phyloP scores from a whole-genome alignment of 2,797 vertebrate genomes.

The Scyliorhinus canicula region DNA sequence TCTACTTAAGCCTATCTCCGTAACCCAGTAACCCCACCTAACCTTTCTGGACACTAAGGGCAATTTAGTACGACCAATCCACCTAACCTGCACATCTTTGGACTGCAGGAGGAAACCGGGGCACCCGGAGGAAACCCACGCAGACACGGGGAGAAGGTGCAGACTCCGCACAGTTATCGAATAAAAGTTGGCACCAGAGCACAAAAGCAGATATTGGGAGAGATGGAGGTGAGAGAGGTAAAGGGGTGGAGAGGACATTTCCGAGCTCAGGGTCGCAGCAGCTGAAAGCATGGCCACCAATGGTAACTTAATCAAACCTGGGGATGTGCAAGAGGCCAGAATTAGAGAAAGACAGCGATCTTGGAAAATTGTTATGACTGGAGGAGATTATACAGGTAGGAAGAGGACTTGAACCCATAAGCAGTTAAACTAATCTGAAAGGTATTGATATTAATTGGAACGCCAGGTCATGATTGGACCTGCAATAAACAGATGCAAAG shows the following conservation, averaged over 20 bases:
- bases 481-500: background rate
- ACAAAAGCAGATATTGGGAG: background rate
- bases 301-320: background rate
- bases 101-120: no score
- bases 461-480: background rate
- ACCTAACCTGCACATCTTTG: no score
- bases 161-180: no score
- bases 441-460: background rate
- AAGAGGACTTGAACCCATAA: background rate
- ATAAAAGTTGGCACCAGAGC: background rate
- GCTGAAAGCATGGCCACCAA: background rate
- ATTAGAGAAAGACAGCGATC: background rate
- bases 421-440: background rate
- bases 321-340: background rate
- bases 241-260: background rate
- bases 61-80: no score
- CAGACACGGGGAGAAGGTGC: no score
- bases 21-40: no score
- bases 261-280: background rate
- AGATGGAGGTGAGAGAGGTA: background rate
- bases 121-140: no score
- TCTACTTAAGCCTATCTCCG: no score
- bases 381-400: background rate
- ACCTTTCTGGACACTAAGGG: no score
- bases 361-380: background rate